Evolutionary conservation across 37 sponge, comb jelly and placozoan genomes (phyloP).

Genomic region (Ephydatia muelleri): DNA sequence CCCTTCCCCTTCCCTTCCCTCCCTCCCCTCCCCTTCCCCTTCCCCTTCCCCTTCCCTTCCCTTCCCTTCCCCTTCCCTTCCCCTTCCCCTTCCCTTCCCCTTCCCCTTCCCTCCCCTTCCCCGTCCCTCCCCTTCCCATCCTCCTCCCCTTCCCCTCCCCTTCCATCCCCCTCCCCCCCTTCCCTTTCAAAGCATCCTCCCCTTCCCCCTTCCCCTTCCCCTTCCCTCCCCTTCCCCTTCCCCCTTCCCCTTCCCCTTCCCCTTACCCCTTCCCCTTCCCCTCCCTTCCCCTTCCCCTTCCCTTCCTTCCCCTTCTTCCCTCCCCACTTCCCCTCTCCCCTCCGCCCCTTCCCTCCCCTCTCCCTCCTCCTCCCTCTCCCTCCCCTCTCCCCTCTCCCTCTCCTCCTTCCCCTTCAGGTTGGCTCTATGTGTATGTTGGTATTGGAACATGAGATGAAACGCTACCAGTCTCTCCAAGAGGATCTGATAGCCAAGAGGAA

Average conservation of each 20-base stretch:
- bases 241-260: background rate
- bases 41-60: background rate
- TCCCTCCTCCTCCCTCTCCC: background rate
- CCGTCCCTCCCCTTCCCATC: background rate
- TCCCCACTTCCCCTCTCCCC: background rate
- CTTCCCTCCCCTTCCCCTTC: background rate
- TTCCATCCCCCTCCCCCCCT: background rate
- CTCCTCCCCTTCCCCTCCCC: background rate
- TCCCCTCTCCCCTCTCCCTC: background rate
- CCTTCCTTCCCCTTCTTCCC: background rate
- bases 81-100: background rate
- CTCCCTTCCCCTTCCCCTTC: background rate
- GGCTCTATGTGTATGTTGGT: conserved; percentile 87
- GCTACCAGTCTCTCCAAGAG: conserved; percentile 60
- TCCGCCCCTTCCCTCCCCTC: background rate
- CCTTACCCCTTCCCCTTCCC: background rate
- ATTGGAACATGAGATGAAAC: conserved; percentile 84
- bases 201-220: background rate
- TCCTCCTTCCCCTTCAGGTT: conserved; percentile 39
- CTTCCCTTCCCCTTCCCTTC: background rate
- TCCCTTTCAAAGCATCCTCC: no score
- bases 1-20: background rate
- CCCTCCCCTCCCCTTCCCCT: background rate
- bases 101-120: background rate
- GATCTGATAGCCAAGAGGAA: conserved; percentile 71